Percentiles rank a stretch among this genome's conserved stretches.
These are phyloP conservation scores for Pandion haliaetus DNA, from an alignment of 2,113 vertebrate species.

Conservation along the genomic window DNA sequence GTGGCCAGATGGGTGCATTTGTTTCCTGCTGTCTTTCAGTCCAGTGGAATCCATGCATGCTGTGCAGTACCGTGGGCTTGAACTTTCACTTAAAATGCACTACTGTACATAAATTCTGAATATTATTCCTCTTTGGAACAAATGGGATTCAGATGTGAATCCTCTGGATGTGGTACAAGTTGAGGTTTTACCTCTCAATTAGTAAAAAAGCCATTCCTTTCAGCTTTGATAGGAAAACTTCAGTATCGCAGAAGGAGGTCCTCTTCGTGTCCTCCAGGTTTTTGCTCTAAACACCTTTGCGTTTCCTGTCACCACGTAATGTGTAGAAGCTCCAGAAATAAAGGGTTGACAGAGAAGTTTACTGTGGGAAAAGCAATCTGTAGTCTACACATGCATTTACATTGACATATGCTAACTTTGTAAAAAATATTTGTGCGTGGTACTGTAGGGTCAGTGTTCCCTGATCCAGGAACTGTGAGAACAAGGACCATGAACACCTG, in stretches of 20 bases:
- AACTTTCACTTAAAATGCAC: slow-evolving; percentile 50
- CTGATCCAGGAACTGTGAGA: background rate
- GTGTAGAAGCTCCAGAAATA: background rate
- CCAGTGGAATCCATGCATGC: slow-evolving; percentile 39
- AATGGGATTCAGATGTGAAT: background rate
- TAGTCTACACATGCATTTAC: background rate
- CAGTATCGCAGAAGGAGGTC: background rate
- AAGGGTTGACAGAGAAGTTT: background rate
- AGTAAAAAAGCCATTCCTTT: background rate
- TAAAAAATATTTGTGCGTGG: background rate
- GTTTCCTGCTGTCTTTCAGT: slow-evolving; percentile 60
- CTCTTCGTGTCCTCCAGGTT: background rate
- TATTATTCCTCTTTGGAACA: background rate
- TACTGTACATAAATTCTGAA: background rate
- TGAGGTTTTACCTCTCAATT: background rate
- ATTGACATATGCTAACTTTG: background rate
- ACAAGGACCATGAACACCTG: background rate
- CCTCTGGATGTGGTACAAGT: background rate
- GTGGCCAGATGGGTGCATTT: slow-evolving; percentile 64
- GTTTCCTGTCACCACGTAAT: background rate
- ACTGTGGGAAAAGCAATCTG: background rate
- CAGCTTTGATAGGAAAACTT: background rate
- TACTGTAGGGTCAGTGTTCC: background rate
- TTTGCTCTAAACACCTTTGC: background rate
- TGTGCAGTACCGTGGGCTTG: slow-evolving; percentile 11